Evolutionary conservation across 2,888 invertebrate genomes (phyloP).

Genomic region (Pheosia gnoma): DNA sequence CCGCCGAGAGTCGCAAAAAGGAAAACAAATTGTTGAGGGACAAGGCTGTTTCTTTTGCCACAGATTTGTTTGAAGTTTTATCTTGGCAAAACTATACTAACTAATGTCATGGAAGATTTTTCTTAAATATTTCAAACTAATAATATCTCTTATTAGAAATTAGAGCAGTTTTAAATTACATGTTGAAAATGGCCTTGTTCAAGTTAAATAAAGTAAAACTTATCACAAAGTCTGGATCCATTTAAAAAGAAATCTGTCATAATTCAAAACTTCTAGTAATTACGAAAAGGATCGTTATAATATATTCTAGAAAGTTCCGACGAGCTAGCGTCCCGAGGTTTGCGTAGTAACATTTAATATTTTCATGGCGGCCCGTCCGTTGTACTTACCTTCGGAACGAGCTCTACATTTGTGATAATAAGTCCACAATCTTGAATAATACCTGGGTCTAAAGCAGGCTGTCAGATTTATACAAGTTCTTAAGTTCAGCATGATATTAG

Average conservation of each 20-base stretch:
- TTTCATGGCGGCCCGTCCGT: slow-evolving; percentile 5
- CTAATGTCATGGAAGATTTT: too few species aligned
- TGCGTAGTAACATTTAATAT: background rate
- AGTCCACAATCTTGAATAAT: slow-evolving; percentile 15
- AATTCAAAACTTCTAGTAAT: too few species aligned
- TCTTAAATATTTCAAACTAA: too few species aligned
- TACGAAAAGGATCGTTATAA: too few species aligned
- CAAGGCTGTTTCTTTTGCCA: background rate
- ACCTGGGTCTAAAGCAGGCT: slow-evolving; percentile 13
- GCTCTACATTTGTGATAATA: slow-evolving; percentile 24
- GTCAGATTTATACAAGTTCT: background rate
- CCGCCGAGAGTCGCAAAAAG: slow-evolving; percentile 1
- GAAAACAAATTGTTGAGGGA: slow-evolving; percentile 9
- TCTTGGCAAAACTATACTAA: background rate
- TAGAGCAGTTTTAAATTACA: too few species aligned
- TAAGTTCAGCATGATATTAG: too few species aligned
- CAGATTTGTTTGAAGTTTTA: slow-evolving; percentile 2
- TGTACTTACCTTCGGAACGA: slow-evolving; percentile 9
- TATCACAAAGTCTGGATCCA: too few species aligned
- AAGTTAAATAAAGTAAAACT: too few species aligned
- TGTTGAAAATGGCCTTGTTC: too few species aligned
- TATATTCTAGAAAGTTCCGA: background rate
- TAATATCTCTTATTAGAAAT: too few species aligned
- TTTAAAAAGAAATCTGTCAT: too few species aligned
- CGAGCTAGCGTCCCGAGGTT: background rate